A percentile compares a stretch with the other conserved stretches of the same genome.
Conservation (phyloP, 2,113 vertebrate genomes). For the Burhinus bistriatus region DNA sequence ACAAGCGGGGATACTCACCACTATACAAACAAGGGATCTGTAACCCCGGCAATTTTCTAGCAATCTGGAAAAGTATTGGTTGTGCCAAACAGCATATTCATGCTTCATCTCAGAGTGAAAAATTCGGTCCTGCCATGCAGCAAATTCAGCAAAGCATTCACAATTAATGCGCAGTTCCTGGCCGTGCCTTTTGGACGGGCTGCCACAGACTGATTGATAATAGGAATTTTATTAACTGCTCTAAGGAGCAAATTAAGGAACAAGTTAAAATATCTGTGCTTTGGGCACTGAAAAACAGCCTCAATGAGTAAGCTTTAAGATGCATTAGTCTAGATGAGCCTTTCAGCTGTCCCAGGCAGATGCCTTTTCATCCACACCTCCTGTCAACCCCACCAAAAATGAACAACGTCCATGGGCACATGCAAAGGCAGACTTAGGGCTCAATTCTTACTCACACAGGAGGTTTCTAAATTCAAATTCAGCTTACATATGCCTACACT, state of each 20-base stretch:
- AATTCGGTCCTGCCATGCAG: not conserved
- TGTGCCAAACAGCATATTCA: not conserved
- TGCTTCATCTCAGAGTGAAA: constrained; percentile 12
- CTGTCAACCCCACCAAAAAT: not conserved
- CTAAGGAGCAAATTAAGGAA: constrained; percentile 30
- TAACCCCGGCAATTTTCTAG: not conserved
- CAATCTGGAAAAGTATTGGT: not conserved
- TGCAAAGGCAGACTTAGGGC: not conserved
- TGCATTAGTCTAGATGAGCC: not conserved
- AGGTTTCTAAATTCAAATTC: not conserved
- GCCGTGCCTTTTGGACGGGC: not conserved
- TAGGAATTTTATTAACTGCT: constrained; percentile 15
- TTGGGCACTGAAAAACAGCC: not conserved
- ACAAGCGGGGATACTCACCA: too few relatives aligned
- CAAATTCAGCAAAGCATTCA: constrained; percentile 29
- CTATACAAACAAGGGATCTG: too few relatives aligned
- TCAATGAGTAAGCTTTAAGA: not conserved
- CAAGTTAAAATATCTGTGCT: not conserved
- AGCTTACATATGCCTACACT: not conserved
- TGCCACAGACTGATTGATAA: constrained; percentile 4
- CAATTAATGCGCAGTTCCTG: constrained; percentile 15
- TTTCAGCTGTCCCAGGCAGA: not conserved
- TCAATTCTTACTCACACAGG: not conserved
- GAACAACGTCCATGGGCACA: accelerated
- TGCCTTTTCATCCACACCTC: not conserved